Evolutionary conservation across 2,797 vertebrate genomes (phyloP).

Genomic region (Hemitrygon akajei): DNA sequence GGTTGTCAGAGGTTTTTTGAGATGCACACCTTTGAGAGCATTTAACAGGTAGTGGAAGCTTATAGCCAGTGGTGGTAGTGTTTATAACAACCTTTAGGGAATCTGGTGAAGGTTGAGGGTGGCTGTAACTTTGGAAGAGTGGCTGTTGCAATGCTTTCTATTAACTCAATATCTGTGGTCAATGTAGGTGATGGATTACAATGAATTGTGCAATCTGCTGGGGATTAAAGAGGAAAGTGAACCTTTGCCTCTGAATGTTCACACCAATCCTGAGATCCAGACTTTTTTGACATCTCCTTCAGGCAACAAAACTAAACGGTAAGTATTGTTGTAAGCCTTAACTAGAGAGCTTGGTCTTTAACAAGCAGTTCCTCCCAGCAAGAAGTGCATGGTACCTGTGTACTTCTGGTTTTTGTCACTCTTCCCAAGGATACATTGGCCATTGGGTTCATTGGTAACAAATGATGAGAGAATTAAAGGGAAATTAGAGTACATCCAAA

Average conservation of each 20-base stretch:
- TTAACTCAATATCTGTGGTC: neutral
- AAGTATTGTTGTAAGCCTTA: neutral
- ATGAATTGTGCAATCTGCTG: slow-evolving; percentile 77
- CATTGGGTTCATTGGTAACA: too few relatives aligned
- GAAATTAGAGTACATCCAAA: too few relatives aligned
- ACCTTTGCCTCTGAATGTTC: slow-evolving; percentile 57
- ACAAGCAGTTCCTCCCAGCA: neutral
- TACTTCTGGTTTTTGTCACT: neutral
- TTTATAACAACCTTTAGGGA: too few relatives aligned
- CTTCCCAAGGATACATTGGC: too few relatives aligned
- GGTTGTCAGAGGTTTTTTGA: too few relatives aligned
- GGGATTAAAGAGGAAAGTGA: slow-evolving; percentile 70
- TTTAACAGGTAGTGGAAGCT: too few relatives aligned
- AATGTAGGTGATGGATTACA: slow-evolving; percentile 77
- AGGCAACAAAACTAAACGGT: slow-evolving; percentile 77
- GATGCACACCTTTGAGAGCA: too few relatives aligned
- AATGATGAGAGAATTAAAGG: too few relatives aligned
- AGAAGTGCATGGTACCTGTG: neutral
- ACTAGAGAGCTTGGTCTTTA: neutral
- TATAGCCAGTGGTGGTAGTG: too few relatives aligned
- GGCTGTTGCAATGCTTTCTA: neutral
- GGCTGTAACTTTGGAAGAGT: neutral
- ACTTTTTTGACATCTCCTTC: slow-evolving; percentile 85
- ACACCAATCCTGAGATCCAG: slow-evolving; percentile 64
- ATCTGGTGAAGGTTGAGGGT: neutral